Evolutionary conservation across 2,113 vertebrate genomes (phyloP).

Genomic region (Rafetus swinhoei): DNA sequence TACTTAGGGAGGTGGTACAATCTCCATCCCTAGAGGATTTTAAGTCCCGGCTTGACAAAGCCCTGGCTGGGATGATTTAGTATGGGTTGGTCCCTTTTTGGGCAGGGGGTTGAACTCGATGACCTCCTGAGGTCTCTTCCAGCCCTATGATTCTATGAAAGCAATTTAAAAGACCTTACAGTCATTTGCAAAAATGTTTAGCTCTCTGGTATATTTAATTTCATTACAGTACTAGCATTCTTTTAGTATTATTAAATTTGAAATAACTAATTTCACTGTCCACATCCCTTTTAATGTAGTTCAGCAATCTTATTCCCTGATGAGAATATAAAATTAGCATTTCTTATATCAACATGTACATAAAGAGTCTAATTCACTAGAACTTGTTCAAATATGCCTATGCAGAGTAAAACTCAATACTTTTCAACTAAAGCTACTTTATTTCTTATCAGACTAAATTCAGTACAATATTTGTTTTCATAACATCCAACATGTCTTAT

Average conservation of each 20-base stretch:
- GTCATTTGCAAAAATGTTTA: not conserved
- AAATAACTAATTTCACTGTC: not conserved
- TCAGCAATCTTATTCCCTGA: not conserved
- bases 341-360: not conserved
- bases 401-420: not conserved
- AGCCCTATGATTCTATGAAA: not conserved
- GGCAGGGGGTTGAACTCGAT: too few species aligned
- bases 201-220: not conserved
- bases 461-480: conserved; percentile 69
- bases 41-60: too few species aligned
- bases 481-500: conserved; percentile 69
- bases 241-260: not conserved
- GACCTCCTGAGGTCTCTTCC: too few species aligned
- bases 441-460: conserved; percentile 73
- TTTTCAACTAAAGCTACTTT: conserved; percentile 78
- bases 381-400: conserved; percentile 1
- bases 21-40: too few species aligned
- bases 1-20: too few species aligned
- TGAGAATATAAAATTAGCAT: not conserved
- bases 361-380: not conserved
- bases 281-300: accelerated
- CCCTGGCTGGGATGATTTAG: too few species aligned
- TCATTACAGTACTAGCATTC: not conserved
- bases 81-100: too few species aligned
- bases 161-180: not conserved